Evolutionary conservation across 2,113 vertebrate species (phyloP), one percentile per base, ranked within the genome.

Genomic region (Alaudala cheleensis): DNA sequence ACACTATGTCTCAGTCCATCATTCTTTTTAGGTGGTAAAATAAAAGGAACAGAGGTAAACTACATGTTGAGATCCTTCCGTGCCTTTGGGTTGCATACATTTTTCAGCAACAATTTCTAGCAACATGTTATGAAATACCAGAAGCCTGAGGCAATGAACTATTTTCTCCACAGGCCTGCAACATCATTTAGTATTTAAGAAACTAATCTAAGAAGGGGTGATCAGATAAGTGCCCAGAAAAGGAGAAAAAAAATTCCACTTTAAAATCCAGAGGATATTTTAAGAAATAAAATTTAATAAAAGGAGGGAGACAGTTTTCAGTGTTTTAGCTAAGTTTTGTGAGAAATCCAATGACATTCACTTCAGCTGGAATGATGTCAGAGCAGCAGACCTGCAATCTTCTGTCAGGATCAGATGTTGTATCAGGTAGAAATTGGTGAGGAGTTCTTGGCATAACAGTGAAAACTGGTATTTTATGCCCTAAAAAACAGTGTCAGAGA

Each of bases 261-360:
- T 92, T 62, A 86, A 90, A 84, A 86, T 56, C 13, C 60, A 88
- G 15, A 73, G 8, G 14, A 91, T 15, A 34, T 57, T 58, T 93
- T 77, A 86, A 91, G 69, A 78, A 80, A 90, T 21, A 60, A 60
- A 85, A 90, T 37, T 88, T 72, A 86, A 78, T 78, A 74, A 80
- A 88, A 91, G 9, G 17, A 57, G 14, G 3, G 12, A 83, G 24
- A 0, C 18, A 42, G 51, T 91, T 92, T 94, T 89, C 65, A 73
- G 33, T 2, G 4, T 50, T 87, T 88, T 76, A 70, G 22, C 14
- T 60, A 57, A 83, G 40, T 37, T 56, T 88, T 93, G 16, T 58
- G 58, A 92, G 42, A 82, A 87, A 76, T 65, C 24, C 49, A 34
- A n/a, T 79, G 39, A 65, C 40, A 39, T 51, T n/a, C 23, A 57